These are phyloP conservation scores for Pseudopleuronectes americanus DNA, from an alignment of 2,797 vertebrate genomes.

Conservation along the genomic window DNA sequence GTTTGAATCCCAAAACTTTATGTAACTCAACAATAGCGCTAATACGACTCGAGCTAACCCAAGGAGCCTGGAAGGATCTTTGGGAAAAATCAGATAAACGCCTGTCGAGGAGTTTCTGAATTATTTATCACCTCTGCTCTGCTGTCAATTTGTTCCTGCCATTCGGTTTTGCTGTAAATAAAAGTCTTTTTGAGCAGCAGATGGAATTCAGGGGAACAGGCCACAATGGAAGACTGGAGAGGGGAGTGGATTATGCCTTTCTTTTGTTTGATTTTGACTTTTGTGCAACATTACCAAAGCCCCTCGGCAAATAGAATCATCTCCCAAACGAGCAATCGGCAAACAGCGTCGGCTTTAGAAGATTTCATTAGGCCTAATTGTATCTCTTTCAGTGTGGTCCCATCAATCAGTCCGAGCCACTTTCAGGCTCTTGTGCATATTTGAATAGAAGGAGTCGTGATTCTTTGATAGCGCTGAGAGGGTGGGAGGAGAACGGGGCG, in stretches of 20 bases:
- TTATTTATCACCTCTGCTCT: conserved; percentile 74
- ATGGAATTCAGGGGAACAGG: conserved; percentile 62
- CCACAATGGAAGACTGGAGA: conserved; percentile 32
- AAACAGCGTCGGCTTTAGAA: conserved; percentile 64
- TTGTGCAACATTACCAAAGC: conserved; percentile 64
- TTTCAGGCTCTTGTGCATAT: conserved; percentile 63
- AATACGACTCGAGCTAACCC: conserved; percentile 49
- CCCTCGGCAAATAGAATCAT: conserved; percentile 68
- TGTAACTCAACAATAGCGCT: conserved; percentile 58
- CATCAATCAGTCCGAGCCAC: conserved; percentile 65
- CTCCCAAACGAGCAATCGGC: conserved; percentile 62
- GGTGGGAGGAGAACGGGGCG: conserved; percentile 40
- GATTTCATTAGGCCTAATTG: conserved; percentile 77
- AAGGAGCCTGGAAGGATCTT: conserved; percentile 31
- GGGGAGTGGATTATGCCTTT: conserved; percentile 56
- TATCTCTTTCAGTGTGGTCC: conserved; percentile 65
- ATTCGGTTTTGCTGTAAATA: conserved; percentile 72
- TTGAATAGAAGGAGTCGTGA: conserved; percentile 54
- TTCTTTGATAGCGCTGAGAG: conserved; percentile 63
- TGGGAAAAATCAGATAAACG: conserved; percentile 64
- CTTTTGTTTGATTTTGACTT: conserved; percentile 63
- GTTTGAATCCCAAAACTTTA: conserved; percentile 44
- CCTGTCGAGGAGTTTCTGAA: conserved; percentile 76
- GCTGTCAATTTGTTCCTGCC: conserved; percentile 66
- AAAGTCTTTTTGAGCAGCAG: conserved; percentile 66